Evolutionary conservation across 2,888 invertebrate species (phyloP).

Genomic region (Heteromyza rotundicornis): DNA sequence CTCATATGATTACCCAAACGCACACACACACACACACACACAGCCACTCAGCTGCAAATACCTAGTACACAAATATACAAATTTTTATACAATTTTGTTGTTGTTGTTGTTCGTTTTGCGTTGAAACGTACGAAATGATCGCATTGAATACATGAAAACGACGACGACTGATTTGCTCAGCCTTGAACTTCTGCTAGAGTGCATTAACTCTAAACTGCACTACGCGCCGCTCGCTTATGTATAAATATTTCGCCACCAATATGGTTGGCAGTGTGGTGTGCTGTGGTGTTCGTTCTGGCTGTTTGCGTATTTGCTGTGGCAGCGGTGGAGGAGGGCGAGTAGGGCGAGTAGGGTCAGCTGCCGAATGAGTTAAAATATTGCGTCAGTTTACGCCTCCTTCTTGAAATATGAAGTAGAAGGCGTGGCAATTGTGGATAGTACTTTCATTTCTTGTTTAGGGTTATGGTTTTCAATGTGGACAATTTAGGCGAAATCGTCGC

Average conservation of each 20-base stretch:
- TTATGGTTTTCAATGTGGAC: too few species aligned
- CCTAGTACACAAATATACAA: constrained; percentile 26
- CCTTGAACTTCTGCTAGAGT: constrained; percentile 62
- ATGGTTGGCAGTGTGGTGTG: neutral
- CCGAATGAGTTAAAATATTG: too few species aligned
- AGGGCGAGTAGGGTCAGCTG: too few species aligned
- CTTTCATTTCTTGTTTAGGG: too few species aligned
- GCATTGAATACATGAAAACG: constrained; percentile 36
- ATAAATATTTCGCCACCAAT: constrained; percentile 5
- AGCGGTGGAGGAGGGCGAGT: too few species aligned
- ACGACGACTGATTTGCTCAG: constrained; percentile 58
- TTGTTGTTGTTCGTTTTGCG: constrained; percentile 21
- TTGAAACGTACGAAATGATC: constrained; percentile 42
- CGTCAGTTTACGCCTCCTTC: too few species aligned
- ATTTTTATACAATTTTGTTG: constrained; percentile 14
- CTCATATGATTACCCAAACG: too few species aligned
- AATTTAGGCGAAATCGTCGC: too few species aligned
- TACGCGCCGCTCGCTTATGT: constrained; percentile 14
- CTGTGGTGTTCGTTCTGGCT: neutral
- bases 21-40: constrained; percentile 20
- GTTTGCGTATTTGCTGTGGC: neutral
- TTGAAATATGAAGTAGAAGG: too few species aligned
- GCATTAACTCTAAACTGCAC: constrained; percentile 56
- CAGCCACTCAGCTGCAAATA: neutral
- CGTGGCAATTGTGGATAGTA: too few species aligned